Conservation (phyloP, 2,888 invertebrate species). For the Lissonota sp. region DNA sequence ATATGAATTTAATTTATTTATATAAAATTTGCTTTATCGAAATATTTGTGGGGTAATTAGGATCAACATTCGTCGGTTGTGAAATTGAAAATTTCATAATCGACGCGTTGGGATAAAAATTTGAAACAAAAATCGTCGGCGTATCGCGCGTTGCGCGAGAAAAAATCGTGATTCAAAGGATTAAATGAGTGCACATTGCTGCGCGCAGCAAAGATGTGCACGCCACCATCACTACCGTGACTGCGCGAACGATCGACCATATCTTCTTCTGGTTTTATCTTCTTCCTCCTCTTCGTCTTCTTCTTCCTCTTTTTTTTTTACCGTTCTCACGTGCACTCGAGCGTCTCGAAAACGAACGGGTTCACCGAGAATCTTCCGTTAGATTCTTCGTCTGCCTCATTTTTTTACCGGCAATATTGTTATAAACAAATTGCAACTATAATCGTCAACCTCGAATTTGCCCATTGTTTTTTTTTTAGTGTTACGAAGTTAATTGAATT, state of each 20-base stretch:
- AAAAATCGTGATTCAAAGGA: constrained; percentile 2
- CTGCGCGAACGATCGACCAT: constrained; percentile 45
- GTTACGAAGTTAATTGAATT: too few species aligned
- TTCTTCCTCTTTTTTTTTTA: constrained; percentile 67
- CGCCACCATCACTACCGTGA: constrained; percentile 45
- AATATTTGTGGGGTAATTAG: too few species aligned
- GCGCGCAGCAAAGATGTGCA: not conserved
- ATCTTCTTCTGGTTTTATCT: constrained; percentile 35
- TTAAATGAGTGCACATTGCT: not conserved
- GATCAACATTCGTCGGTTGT: too few species aligned
- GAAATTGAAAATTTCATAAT: not conserved
- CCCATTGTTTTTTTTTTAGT: too few species aligned
- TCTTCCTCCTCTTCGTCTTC: constrained; percentile 13
- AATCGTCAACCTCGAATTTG: too few species aligned
- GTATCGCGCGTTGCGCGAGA: not conserved
- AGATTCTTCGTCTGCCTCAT: constrained; percentile 35
- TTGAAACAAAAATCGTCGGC: not conserved
- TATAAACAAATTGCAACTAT: too few species aligned
- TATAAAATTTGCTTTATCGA: too few species aligned
- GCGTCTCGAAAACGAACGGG: constrained; percentile 73
- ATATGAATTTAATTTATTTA: too few species aligned
- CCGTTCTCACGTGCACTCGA: constrained; percentile 74
- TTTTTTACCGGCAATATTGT: too few species aligned
- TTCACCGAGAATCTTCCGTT: constrained; percentile 73
- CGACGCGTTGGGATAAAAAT: not conserved